Percentiles rank a stretch among this genome's conserved stretches.
phyloP scores from a whole-genome alignment of 2,797 vertebrate species.

The Schizopygopsis pylzovi region DNA sequence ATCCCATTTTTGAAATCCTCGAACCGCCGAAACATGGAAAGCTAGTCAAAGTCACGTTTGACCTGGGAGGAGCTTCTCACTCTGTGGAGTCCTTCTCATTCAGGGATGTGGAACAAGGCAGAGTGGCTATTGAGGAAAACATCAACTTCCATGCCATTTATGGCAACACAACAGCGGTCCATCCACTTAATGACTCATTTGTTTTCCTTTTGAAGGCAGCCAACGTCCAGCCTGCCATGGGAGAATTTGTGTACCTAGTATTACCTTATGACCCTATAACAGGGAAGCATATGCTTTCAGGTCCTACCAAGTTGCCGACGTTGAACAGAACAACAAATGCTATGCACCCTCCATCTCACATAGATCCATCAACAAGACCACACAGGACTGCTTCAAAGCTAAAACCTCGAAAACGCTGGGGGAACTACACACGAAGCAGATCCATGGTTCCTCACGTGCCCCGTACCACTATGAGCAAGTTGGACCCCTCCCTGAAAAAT shows the following conservation, averaged over 20 bases:
- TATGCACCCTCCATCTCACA: constrained; percentile 65
- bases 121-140: constrained; percentile 79
- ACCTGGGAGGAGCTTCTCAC: constrained; percentile 67
- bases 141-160: constrained; percentile 73
- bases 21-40: constrained; percentile 82
- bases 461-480: constrained; percentile 60
- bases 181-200: constrained; percentile 86
- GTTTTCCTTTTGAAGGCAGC: constrained; percentile 85
- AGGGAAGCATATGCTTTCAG: constrained; percentile 57
- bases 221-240: constrained; percentile 83
- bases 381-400: constrained; percentile 69
- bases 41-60: constrained; percentile 78
- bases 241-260: constrained; percentile 84
- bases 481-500: constrained; percentile 55
- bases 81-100: constrained; percentile 81
- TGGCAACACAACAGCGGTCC: constrained; percentile 58
- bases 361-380: constrained; percentile 63
- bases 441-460: constrained; percentile 50
- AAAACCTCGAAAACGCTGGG: constrained; percentile 72
- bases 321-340: constrained; percentile 63
- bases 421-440: constrained; percentile 66
- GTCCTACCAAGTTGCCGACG: constrained; percentile 52
- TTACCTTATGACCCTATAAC: constrained; percentile 77
- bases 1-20: constrained; percentile 85
- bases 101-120: constrained; percentile 83